phyloP scores from a whole-genome alignment of 2,888 invertebrate genomes.

The Synergus itoensis region DNA sequence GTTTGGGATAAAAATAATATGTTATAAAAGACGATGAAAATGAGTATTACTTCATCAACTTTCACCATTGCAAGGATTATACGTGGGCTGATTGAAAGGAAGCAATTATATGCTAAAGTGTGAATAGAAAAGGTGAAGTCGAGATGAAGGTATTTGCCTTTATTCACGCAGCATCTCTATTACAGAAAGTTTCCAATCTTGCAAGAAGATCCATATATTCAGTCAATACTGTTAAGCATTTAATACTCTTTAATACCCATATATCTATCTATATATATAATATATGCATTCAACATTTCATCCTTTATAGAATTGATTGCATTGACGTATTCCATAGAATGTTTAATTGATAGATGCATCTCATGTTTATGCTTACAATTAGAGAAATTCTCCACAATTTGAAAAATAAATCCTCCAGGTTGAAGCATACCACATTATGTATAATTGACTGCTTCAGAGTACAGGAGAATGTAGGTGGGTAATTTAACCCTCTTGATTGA shows the following conservation, averaged over 20 bases:
- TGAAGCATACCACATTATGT: no score
- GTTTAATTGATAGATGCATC: no score
- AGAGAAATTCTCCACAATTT: no score
- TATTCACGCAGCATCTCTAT: not conserved
- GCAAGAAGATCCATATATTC: conserved; percentile 12
- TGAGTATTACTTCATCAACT: not conserved
- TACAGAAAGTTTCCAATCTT: conserved; percentile 12
- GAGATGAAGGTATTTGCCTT: not conserved
- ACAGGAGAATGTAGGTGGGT: no score
- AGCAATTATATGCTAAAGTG: not conserved
- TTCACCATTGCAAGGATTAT: not conserved
- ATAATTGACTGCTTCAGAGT: no score
- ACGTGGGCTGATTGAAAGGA: not conserved
- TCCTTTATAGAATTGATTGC: no score
- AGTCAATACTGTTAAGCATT: not conserved
- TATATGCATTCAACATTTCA: no score
- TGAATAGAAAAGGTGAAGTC: not conserved
- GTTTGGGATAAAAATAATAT: not conserved
- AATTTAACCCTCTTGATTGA: no score
- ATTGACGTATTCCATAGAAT: no score
- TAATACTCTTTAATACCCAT: not conserved
- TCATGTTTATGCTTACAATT: no score
- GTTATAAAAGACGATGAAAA: not conserved
- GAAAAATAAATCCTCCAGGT: no score
- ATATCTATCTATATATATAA: no score